phyloP scores from a whole-genome alignment of 1,140 invertebrate genomes.

The Diorhabda carinulata region DNA sequence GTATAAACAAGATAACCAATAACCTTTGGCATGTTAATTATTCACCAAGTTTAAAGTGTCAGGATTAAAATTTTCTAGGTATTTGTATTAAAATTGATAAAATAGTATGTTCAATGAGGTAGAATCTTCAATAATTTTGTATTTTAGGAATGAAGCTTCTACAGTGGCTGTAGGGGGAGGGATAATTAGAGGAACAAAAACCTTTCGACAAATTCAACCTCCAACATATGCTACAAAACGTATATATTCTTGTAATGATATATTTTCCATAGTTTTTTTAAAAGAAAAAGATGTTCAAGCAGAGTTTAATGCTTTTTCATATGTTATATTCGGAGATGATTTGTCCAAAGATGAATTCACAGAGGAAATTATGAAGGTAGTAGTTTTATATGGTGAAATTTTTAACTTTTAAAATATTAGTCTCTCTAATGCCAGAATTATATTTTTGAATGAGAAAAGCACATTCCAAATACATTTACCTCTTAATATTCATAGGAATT shows the following conservation, averaged over 20 bases:
- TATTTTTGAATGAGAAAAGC: too few relatives aligned
- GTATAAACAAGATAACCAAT: too few relatives aligned
- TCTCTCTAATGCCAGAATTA: background rate
- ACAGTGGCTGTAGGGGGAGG: conserved; percentile 34
- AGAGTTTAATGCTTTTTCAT: conserved; percentile 33
- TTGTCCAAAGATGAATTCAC: conserved; percentile 32
- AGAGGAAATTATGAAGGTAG: conserved; percentile 28
- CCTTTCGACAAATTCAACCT: conserved; percentile 22
- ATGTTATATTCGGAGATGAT: conserved; percentile 31
- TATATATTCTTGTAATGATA: conserved; percentile 21
- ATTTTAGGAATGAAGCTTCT: conserved; percentile 23
- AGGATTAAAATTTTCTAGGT: too few relatives aligned
- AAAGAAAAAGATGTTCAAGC: conserved; percentile 21
- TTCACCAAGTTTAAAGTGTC: too few relatives aligned
- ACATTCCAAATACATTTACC: too few relatives aligned
- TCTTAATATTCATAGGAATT: too few relatives aligned
- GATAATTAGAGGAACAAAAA: conserved; percentile 28
- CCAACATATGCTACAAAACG: conserved; percentile 6
- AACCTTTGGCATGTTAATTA: too few relatives aligned
- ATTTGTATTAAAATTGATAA: too few relatives aligned
- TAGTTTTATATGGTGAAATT: background rate
- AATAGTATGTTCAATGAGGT: too few relatives aligned
- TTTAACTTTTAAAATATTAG: background rate
- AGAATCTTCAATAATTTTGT: too few relatives aligned
- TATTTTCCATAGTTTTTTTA: conserved; percentile 31